phyloP scores from a whole-genome alignment of 2,113 vertebrate genomes.

The Otolemur garnettii region DNA sequence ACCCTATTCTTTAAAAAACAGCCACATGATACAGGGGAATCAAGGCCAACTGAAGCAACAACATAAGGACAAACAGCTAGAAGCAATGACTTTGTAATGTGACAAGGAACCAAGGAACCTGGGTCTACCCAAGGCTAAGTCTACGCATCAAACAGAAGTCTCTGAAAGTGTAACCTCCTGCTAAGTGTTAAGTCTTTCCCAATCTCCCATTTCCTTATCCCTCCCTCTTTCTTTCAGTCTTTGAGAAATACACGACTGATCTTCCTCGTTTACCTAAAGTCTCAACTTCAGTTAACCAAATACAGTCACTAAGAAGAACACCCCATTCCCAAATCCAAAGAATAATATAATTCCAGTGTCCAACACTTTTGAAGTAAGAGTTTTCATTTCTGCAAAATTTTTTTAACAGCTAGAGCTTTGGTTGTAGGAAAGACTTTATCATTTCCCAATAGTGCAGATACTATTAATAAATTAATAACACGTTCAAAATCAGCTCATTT shows the following conservation, averaged over 20 bases:
- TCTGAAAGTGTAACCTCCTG: neutral
- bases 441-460: slow-evolving; percentile 51
- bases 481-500: slow-evolving; percentile 68
- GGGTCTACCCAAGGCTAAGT: neutral
- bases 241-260: neutral
- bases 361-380: neutral
- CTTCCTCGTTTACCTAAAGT: neutral
- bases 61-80: neutral
- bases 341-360: neutral
- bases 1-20: neutral
- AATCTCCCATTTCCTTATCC: neutral
- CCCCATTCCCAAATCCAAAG: neutral
- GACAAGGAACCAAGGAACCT: neutral
- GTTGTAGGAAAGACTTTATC: neutral
- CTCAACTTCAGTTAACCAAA: slow-evolving; percentile 29
- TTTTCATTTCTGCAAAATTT: neutral
- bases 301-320: neutral
- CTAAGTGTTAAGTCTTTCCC: neutral
- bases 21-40: neutral
- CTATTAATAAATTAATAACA: slow-evolving; percentile 62
- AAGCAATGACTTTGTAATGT: neutral
- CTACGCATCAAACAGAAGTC: neutral
- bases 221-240: neutral
- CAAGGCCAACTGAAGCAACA: neutral
- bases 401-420: slow-evolving; percentile 43